Conservation (phyloP, 1,140 invertebrate species). For the Pemphigus obesinymphae region DNA sequence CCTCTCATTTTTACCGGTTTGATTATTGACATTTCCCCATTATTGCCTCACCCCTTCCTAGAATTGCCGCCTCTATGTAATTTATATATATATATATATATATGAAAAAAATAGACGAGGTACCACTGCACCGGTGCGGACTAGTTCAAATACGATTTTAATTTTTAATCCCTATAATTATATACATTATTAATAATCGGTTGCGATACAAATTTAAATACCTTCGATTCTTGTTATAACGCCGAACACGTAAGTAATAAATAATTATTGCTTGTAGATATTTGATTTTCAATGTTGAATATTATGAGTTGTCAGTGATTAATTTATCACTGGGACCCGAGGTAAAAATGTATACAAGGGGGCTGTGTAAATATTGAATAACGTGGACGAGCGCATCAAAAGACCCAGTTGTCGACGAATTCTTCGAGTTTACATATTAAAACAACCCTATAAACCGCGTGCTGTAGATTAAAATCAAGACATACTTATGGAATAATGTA, state of each 20-base stretch:
- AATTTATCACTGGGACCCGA: neutral
- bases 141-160: neutral
- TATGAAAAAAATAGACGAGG: neutral
- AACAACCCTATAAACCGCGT: neutral
- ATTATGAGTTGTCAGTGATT: conserved; percentile 11
- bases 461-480: conserved; percentile 9
- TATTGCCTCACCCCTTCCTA: neutral
- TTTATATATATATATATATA: too few relatives aligned
- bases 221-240: neutral
- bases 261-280: neutral
- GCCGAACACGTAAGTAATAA: neutral
- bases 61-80: neutral
- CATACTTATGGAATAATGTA: neutral
- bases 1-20: neutral
- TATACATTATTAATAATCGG: neutral
- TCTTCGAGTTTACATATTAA: neutral
- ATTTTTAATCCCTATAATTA: conserved; percentile 10
- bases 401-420: neutral
- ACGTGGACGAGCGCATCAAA: neutral
- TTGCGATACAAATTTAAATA: neutral
- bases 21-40: conserved; percentile 8
- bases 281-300: neutral
- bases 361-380: too few relatives aligned
- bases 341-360: too few relatives aligned
- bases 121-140: neutral